Evolutionary conservation across 2,113 vertebrate genomes (phyloP).

Genomic region (Plecturocebus donacophilus): DNA sequence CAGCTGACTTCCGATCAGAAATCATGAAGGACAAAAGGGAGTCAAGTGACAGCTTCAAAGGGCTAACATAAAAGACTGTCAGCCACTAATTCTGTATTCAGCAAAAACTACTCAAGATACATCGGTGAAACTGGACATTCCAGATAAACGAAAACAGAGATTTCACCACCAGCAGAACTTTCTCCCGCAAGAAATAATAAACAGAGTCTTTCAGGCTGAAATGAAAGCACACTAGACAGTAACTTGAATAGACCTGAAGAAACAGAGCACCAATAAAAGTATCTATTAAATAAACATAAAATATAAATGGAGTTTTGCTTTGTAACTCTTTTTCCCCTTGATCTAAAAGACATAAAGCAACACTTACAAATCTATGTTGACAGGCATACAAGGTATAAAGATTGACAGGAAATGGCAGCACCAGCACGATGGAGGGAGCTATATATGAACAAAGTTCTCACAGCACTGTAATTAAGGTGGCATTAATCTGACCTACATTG

Average conservation of each 20-base stretch:
- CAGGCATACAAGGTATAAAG: not conserved
- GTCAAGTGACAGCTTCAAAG: not conserved
- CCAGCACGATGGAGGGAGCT: not conserved
- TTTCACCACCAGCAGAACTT: not conserved
- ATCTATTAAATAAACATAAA: not conserved
- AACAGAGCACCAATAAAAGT: not conserved
- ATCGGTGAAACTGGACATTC: not conserved
- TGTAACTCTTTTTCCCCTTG: not conserved
- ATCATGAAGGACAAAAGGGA: not conserved
- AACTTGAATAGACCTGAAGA: not conserved
- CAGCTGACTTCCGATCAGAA: not conserved
- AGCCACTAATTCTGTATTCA: not conserved
- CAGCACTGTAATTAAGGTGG: not conserved
- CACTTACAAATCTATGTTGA: not conserved
- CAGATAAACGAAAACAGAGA: not conserved
- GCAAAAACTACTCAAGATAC: not conserved
- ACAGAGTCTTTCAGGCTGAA: not conserved
- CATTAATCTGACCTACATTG: not conserved
- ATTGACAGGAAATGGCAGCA: not conserved
- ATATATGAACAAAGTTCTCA: not conserved
- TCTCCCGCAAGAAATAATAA: not conserved
- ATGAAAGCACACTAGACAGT: not conserved
- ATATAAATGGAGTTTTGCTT: not conserved
- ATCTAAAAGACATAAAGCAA: not conserved
- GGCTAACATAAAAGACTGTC: not conserved